Base-by-base conservation (phyloP, 2,797 vertebrate species). In the Toxotes lorentzi region DNA sequence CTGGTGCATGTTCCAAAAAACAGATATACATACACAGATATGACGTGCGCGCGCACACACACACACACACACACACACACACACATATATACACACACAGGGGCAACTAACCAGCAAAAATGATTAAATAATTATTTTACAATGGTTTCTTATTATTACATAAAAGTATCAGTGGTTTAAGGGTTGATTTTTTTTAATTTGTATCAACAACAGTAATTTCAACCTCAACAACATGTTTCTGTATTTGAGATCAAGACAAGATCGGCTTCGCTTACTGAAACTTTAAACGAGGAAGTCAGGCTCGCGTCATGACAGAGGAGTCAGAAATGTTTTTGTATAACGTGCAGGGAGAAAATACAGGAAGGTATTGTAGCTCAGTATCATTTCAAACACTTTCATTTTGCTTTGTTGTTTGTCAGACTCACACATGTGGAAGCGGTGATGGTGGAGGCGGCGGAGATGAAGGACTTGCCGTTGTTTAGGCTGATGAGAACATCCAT, bases 341-440 rank as follows among this genome's bases (percentile, higher is more conserved):
- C n/a, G 47, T n/a, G 1, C 19, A n/a, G 43, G 43, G 7, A 19
- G 43, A 47, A 47, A 47, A 19, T 5, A 47, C 41, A 8, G 34
- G 34, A 35, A 35, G 34, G 34, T 8, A 5, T 6, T 35, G 2
- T 11, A 10, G 9, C 38, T 50, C 34, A 4, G 23, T 9, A 14
- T 48, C 11, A 27, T 21, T 35, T 23, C 19, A 61, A 30, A 41
- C 0, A n/a, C n/a, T 43, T 41, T 27, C 1, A 19, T 27, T 43
- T 24, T 4, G 11, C 4, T 56, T 41, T 35, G 6, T 10, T 35
- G 9, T 35, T 35, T 35, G 35, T 43, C 4, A 54, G n/a, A 98
- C 98, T 98, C 94, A 99, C 98, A 88, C 98, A 99, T 35, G 95
- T 93, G 1, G 96, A 94, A n/a, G 97, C 97, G 0, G 95, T 96